Evolutionary conservation across 2,888 invertebrate species (phyloP).

Genomic region (Osmoderma eremita): DNA sequence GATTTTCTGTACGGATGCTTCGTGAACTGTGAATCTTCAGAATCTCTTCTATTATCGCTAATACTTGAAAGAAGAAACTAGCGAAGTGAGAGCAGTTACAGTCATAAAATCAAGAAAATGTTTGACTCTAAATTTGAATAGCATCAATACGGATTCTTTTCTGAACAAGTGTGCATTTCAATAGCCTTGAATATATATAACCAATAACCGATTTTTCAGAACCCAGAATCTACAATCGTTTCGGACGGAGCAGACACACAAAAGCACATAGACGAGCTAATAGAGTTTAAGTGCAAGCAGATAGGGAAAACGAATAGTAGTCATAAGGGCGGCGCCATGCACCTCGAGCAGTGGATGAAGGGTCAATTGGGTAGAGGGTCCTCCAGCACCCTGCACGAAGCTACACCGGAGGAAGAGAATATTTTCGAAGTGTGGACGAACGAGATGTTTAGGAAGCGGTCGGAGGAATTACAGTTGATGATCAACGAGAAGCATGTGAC

Average conservation of each 20-base stretch:
- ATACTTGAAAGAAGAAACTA: too few relatives aligned
- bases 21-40: too few relatives aligned
- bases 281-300: slow-evolving; percentile 73
- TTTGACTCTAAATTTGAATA: too few relatives aligned
- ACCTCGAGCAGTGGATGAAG: slow-evolving; percentile 84
- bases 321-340: slow-evolving; percentile 77
- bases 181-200: too few relatives aligned
- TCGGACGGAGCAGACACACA: slow-evolving; percentile 57
- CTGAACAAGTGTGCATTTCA: too few relatives aligned
- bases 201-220: slow-evolving; percentile 56
- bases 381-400: slow-evolving; percentile 34
- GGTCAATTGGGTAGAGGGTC: slow-evolving; percentile 71
- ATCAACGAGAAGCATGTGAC: slow-evolving; percentile 57
- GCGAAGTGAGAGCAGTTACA: too few relatives aligned
- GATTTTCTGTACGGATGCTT: too few relatives aligned
- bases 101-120: too few relatives aligned
- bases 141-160: too few relatives aligned
- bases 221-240: slow-evolving; percentile 58
- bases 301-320: slow-evolving; percentile 71
- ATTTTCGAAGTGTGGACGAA: slow-evolving; percentile 77
- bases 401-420: slow-evolving; percentile 61
- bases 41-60: too few relatives aligned
- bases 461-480: slow-evolving; percentile 74
- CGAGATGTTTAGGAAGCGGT: slow-evolving; percentile 76
- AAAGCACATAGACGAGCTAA: slow-evolving; percentile 69